phyloP scores from a whole-genome alignment of 2,888 invertebrate genomes.

The Pachydiplax longipennis region DNA sequence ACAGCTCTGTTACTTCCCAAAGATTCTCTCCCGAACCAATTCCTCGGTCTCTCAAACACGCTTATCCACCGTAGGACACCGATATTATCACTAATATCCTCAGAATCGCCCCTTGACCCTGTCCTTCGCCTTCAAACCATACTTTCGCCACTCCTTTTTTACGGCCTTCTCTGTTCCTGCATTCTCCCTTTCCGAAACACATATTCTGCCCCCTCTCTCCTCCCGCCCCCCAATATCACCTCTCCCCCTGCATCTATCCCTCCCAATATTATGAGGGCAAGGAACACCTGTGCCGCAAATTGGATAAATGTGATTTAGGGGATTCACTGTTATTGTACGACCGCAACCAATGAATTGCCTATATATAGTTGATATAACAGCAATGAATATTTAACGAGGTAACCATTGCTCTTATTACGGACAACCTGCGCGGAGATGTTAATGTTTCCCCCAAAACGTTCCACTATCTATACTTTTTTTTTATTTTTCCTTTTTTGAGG shows the following conservation, averaged over 20 bases:
- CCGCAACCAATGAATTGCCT: neutral
- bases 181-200: neutral
- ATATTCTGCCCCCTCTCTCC: neutral
- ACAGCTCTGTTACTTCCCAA: neutral
- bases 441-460: neutral
- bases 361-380: neutral
- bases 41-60: neutral
- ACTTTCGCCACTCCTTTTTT: neutral
- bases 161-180: neutral
- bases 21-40: neutral
- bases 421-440: neutral
- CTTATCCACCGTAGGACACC: neutral
- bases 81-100: neutral
- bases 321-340: neutral
- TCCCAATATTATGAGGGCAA: neutral
- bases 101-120: neutral
- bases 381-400: neutral
- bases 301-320: neutral
- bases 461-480: neutral
- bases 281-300: neutral
- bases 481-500: neutral
- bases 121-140: neutral
- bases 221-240: neutral
- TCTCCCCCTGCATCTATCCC: neutral
- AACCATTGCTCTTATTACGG: neutral